Base-by-base conservation (phyloP, 1,140 invertebrate genomes). In the Cyclargus thomasi region DNA sequence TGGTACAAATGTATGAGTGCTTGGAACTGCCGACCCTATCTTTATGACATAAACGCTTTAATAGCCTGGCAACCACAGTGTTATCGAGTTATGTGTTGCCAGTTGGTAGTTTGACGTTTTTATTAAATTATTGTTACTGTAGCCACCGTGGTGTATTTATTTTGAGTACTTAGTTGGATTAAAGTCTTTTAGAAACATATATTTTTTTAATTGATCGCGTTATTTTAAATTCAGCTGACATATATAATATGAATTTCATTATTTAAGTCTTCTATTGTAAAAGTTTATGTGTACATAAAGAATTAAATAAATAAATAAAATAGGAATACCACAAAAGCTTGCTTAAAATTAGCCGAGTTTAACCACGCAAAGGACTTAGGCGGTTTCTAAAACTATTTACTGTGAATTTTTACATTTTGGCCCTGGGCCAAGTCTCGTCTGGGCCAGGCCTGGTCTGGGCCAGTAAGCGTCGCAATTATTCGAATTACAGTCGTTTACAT, bases 341-440 rank as follows among this genome's bases (percentile, higher is more conserved):
- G 1, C 17, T 20, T n/a, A 59, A 59, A 35, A 29, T 22, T 63
- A 29, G 3, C 29, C 11, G 62, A 35, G 62, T 16, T 14, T 21
- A 62, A 63, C 62, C 62, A 29, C 62, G 23, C 17, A 29, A 62
- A 62, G 21, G 62, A 63, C 3, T 63, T 35, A 14, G 21, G 16
- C 11, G 62, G 7, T 63, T 63, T 23, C 62, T 63, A 63, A 63
- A 63, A 29, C 62, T 63, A 63, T 63, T 63, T 63, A 35, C 62
- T 22, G 62, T 63, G 29, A 63, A 63, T 63, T 63, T 63, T 63
- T 63, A 59, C 53, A 55, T 17, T 55, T 11, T 59, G 55, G 55
- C 18, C 17, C 5, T 6, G 18, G 17, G 55, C 55, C 55, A 59
- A 59, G 18, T 17, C 29, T 29, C 17, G 18, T 16, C 39, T 3